These are phyloP conservation scores for Orchestia grillus DNA, from an alignment of 1,140 invertebrate genomes.

Conservation along the genomic window DNA sequence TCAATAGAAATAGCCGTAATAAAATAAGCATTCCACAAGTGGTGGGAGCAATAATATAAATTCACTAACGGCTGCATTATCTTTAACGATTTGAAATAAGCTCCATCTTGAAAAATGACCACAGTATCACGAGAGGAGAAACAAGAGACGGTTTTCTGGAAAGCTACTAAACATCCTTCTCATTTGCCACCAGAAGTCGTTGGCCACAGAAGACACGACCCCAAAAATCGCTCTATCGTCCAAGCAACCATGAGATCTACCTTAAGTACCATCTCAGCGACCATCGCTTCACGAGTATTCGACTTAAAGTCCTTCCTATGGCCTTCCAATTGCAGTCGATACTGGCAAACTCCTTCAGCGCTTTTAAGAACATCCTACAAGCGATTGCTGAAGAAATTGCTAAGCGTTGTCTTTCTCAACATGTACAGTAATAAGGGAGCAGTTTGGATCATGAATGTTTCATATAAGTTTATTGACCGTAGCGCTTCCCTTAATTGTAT, in stretches of 20 bases:
- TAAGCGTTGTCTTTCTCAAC: neutral
- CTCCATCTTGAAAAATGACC: neutral
- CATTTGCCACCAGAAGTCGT: neutral
- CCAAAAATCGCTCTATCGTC: neutral
- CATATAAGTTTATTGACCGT: too few relatives aligned
- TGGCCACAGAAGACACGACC: neutral
- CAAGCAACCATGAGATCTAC: neutral
- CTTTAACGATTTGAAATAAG: neutral
- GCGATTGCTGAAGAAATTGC: neutral
- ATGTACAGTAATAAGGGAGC: too few relatives aligned
- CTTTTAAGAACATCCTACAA: neutral
- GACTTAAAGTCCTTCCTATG: neutral
- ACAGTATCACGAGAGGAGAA: neutral
- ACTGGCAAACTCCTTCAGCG: neutral
- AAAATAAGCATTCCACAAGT: too few relatives aligned
- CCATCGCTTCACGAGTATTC: neutral
- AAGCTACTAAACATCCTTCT: neutral
- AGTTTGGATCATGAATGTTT: too few relatives aligned
- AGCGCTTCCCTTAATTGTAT: too few relatives aligned
- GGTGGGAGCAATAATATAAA: too few relatives aligned
- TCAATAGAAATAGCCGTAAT: too few relatives aligned
- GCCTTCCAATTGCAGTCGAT: neutral
- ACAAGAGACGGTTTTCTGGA: neutral
- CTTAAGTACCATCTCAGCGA: neutral
- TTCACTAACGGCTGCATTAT: too few relatives aligned